phyloP scores from a whole-genome alignment of 1,140 invertebrate genomes.

The Drosophila lacertosa region DNA sequence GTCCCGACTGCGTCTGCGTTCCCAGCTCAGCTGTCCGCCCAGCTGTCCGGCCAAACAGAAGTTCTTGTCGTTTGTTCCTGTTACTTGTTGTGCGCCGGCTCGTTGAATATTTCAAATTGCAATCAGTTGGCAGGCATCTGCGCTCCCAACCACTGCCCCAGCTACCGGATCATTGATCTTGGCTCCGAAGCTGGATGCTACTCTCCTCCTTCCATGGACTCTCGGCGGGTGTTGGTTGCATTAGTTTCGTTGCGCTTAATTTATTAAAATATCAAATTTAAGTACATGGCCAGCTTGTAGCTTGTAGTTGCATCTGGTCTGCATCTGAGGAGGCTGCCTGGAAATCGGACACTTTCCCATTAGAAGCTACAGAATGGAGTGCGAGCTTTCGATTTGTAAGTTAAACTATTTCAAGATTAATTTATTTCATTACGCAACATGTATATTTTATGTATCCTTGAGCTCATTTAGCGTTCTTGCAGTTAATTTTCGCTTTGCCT shows the following conservation, averaged over 20 bases:
- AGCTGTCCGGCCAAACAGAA: slow-evolving; percentile 64
- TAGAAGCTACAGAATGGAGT: slow-evolving; percentile 1
- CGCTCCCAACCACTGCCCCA: slow-evolving; percentile 20
- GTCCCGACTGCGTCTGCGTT: slow-evolving; percentile 3
- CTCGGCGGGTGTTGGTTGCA: slow-evolving; percentile 48
- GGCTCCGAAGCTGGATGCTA: background rate
- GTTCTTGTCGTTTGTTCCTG: slow-evolving; percentile 76
- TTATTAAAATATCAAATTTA: slow-evolving; percentile 82
- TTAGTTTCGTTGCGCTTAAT: slow-evolving; percentile 72
- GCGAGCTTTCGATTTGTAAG: background rate
- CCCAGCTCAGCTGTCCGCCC: slow-evolving; percentile 31
- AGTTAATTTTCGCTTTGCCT: background rate
- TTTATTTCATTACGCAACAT: slow-evolving; percentile 2
- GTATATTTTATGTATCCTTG: background rate
- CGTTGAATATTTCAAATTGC: slow-evolving; percentile 83
- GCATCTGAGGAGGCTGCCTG: slow-evolving; percentile 8
- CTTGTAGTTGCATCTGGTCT: too few relatives aligned
- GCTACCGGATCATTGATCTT: slow-evolving; percentile 46
- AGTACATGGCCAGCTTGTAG: slow-evolving; percentile 50
- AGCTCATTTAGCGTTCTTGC: background rate
- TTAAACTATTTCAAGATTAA: background rate
- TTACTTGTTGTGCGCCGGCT: slow-evolving; percentile 60
- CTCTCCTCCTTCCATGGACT: background rate
- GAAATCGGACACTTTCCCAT: slow-evolving; percentile 12
- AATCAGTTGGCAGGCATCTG: slow-evolving; percentile 81